Conservation (phyloP, 2,888 invertebrate species). For the Erebia palarica region DNA sequence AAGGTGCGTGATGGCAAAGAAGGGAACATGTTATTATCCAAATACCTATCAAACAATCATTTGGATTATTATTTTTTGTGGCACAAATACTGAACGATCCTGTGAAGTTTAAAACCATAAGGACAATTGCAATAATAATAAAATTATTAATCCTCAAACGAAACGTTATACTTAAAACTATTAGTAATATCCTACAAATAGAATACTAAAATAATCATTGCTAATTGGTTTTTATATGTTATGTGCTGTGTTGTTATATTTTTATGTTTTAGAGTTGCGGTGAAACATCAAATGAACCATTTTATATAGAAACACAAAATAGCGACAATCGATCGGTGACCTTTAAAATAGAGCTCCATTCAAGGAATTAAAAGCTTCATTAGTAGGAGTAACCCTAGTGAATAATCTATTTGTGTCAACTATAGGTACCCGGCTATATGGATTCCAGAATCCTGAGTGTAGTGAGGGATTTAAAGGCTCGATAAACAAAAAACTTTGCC, state of each 20-base stretch:
- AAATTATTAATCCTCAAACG: too few species aligned
- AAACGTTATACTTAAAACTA: too few species aligned
- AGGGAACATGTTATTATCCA: conserved; percentile 89
- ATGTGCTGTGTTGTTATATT: too few species aligned
- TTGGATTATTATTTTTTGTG: not conserved
- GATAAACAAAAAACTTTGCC: too few species aligned
- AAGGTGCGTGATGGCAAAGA: conserved; percentile 86
- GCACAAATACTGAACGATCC: not conserved
- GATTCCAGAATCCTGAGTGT: too few species aligned
- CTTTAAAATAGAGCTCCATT: not conserved
- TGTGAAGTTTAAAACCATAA: not conserved
- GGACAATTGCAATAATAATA: too few species aligned
- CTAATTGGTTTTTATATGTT: not conserved
- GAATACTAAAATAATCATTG: not conserved
- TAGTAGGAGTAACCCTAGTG: not conserved
- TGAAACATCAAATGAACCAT: too few species aligned
- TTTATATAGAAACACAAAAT: not conserved
- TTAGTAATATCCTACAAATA: too few species aligned
- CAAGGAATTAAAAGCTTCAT: conserved; percentile 1
- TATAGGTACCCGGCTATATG: not conserved
- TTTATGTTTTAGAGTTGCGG: too few species aligned
- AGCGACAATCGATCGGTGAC: not conserved
- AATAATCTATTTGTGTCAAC: not conserved
- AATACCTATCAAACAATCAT: conserved; percentile 79
- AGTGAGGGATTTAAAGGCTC: too few species aligned